These are phyloP conservation scores for Phoronis australis DNA, from an alignment of 2,888 invertebrate genomes.

Conservation along the genomic window DNA sequence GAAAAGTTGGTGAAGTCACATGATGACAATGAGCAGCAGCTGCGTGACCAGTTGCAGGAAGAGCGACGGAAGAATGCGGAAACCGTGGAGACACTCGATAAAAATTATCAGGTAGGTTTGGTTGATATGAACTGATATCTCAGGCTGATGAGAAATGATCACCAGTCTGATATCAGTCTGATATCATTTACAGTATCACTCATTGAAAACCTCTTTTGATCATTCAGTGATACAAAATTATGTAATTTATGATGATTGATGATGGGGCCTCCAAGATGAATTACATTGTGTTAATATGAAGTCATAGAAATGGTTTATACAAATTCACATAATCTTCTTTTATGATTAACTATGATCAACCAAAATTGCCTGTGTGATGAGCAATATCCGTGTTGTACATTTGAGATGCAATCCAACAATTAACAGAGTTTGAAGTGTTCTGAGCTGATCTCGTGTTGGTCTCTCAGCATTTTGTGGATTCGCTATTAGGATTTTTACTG, in stretches of 20 bases:
- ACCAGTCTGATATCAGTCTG: background rate
- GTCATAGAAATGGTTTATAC: too few relatives aligned
- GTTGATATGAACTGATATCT: background rate
- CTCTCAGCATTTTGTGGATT: too few relatives aligned
- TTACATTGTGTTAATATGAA: too few relatives aligned
- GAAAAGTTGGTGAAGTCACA: slow-evolving; percentile 32
- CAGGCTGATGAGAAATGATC: background rate
- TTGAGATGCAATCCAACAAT: too few relatives aligned
- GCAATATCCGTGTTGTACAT: too few relatives aligned
- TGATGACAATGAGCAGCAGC: slow-evolving; percentile 31
- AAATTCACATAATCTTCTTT: too few relatives aligned
- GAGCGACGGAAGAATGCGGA: slow-evolving; percentile 17
- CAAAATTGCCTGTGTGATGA: too few relatives aligned
- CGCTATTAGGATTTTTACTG: too few relatives aligned
- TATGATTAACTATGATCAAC: too few relatives aligned
- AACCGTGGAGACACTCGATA: slow-evolving; percentile 11
- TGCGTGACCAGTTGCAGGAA: slow-evolving; percentile 26
- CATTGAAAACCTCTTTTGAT: background rate
- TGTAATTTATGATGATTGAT: background rate
- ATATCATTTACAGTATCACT: background rate
- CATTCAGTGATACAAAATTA: background rate
- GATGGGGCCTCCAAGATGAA: too few relatives aligned
- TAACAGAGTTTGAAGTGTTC: too few relatives aligned
- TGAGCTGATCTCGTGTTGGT: too few relatives aligned
- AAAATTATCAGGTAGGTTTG: slow-evolving; percentile 17